Evolutionary conservation across 2,888 invertebrate genomes (phyloP).

Genomic region (Zele albiditarsus): DNA sequence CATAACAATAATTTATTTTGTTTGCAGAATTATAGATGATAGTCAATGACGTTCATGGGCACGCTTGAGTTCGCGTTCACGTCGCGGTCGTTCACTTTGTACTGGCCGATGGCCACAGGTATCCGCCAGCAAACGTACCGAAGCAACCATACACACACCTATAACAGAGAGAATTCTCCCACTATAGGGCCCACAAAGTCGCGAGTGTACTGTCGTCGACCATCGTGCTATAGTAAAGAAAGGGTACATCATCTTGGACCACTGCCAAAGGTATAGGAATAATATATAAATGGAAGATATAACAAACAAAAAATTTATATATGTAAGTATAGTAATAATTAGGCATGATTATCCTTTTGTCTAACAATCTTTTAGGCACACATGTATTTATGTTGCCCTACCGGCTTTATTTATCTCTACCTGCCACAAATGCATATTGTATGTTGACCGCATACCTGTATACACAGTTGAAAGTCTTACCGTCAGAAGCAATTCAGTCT

Average conservation of each 20-base stretch:
- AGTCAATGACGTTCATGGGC: conserved; percentile 18
- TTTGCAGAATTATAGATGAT: conserved; percentile 3
- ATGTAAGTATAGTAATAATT: neutral
- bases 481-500: neutral
- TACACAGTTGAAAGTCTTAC: neutral
- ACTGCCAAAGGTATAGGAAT: neutral
- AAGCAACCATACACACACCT: neutral
- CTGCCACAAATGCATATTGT: neutral
- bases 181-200: conserved; percentile 45
- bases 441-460: neutral
- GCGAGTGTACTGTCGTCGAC: conserved; percentile 8
- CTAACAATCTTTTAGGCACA: neutral
- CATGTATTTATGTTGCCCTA: conserved; percentile 2
- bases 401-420: neutral
- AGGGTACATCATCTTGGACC: neutral
- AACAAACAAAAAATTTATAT: neutral
- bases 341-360: neutral
- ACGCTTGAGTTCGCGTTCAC: conserved; percentile 52
- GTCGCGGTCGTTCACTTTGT: conserved; percentile 69
- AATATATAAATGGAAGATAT: neutral
- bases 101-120: conserved; percentile 60
- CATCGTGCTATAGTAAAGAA: conserved; percentile 24
- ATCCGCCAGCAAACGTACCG: conserved; percentile 41
- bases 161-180: conserved; percentile 53
- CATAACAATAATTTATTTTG: conserved; percentile 8